Evolutionary conservation across 2,888 invertebrate species (phyloP), one percentile per base, ranked within the genome.

Genomic region (Drosophila histrio): DNA sequence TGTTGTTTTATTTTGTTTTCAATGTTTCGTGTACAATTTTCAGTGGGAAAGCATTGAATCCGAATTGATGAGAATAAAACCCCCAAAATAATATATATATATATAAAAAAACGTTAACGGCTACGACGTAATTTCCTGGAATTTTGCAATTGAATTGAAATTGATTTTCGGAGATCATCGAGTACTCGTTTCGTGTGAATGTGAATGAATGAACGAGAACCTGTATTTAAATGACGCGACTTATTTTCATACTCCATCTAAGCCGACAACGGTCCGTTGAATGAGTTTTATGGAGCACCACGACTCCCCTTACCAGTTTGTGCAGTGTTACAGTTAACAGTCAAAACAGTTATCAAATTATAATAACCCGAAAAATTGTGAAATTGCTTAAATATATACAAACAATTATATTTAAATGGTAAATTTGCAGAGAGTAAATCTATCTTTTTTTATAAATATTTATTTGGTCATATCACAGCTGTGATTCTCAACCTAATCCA

Each of bases 131-230:
- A 78, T 86, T 82, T 88, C 83, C 72, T 66, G 67, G 77, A 82
- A 87, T 71, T 71, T 67, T 41, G 87, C 80, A 66, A 87, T 84
- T 84, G 85, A 84, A 82, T 85, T 61, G 65, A 64, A 87, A 81
- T 87, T 82, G 88, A 88, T 86, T 79, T 83, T 64, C 64, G 67
- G 57, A 36, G 64, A 56, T 63, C 57, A 44, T 61, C 47, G 54
- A 72, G 80, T 76, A 26, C 28, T 13, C 30, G 46, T 13, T 21
- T 21, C 21, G 26, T 43, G 50, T 56, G 34, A 22, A 26, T 67
- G 17, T 53, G 50, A 17, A 30, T 77, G 77, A 71, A 62, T 57
- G 53, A 43, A 43, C 22, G 47, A 50, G 73, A 77, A 72, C 73
- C 66, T 65, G 72, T 65, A 72, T 77, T 56, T 54, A 65, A 77